Percentiles rank a stretch among this genome's conserved stretches.
phyloP scores from a whole-genome alignment of 2,797 vertebrate genomes.

The Eospalax fontanierii region DNA sequence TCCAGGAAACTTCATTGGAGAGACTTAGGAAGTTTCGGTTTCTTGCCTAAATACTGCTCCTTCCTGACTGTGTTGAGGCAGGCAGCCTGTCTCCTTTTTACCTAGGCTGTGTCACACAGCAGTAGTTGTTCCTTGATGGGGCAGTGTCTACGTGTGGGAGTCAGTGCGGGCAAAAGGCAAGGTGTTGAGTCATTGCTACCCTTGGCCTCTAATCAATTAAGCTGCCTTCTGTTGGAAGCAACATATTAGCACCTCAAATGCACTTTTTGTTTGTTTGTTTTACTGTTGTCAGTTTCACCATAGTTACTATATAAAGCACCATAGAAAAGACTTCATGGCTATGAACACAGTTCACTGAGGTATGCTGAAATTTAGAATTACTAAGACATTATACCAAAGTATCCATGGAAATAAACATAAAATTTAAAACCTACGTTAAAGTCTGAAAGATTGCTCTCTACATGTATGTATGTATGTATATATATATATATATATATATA shows the following conservation, averaged over 20 bases:
- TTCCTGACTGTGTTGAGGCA: background rate
- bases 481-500: background rate
- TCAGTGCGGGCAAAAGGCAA: conserved; percentile 14
- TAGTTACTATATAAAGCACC: conserved; percentile 93
- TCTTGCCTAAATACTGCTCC: conserved; percentile 37
- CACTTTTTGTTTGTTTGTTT: conserved; percentile 49
- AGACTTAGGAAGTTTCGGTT: background rate
- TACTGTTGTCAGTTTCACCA: conserved; percentile 67
- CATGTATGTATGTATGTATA: background rate
- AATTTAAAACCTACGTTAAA: conserved; percentile 50
- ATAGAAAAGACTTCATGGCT: conserved; percentile 90
- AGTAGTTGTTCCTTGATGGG: background rate
- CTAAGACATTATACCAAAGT: conserved; percentile 77
- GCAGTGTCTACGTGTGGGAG: conserved; percentile 63
- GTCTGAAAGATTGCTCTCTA: conserved; percentile 67
- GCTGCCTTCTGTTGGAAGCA: conserved; percentile 75
- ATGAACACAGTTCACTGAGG: conserved; percentile 93
- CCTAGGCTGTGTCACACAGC: conserved; percentile 57
- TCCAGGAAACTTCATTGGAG: background rate
- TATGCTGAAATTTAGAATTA: conserved; percentile 88
- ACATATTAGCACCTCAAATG: conserved; percentile 86
- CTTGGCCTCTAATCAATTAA: conserved; percentile 74
- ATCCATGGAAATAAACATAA: conserved; percentile 71
- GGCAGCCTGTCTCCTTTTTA: conserved; percentile 13
- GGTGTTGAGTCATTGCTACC: background rate